Evolutionary conservation across 2,888 invertebrate species (phyloP).

Genomic region (Hesperia comma): DNA sequence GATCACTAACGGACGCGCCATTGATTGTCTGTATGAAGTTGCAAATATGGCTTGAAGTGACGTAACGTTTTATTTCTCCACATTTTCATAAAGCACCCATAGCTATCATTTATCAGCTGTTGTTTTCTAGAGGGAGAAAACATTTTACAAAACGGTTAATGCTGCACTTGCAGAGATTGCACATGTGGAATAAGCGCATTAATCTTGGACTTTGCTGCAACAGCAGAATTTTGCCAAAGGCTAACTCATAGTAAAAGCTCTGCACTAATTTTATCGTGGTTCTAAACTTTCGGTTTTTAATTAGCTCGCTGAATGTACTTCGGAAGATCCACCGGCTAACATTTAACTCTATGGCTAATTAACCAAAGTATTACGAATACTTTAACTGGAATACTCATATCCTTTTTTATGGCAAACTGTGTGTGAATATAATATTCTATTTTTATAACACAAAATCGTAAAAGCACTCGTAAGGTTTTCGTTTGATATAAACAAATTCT

Average conservation of each 20-base stretch:
- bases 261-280: constrained; percentile 23
- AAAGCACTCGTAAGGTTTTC: constrained; percentile 19
- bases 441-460: constrained; percentile 26
- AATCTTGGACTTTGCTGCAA: constrained; percentile 59
- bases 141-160: constrained; percentile 72
- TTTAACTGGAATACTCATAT: constrained; percentile 51
- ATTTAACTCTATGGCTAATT: constrained; percentile 57
- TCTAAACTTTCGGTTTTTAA: constrained; percentile 55
- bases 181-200: constrained; percentile 63
- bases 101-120: constrained; percentile 75
- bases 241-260: constrained; percentile 36
- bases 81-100: constrained; percentile 70
- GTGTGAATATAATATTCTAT: constrained; percentile 43
- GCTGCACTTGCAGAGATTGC: constrained; percentile 63
- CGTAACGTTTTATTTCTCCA: constrained; percentile 61
- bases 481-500: constrained; percentile 5
- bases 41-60: constrained; percentile 40
- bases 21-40: constrained; percentile 5
- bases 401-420: constrained; percentile 49
- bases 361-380: constrained; percentile 50
- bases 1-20: background rate
- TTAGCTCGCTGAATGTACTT: constrained; percentile 62
- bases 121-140: constrained; percentile 63
- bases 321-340: constrained; percentile 59
- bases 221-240: constrained; percentile 47